A percentile compares a stretch with the other conserved stretches of the same genome.
Conservation (phyloP, 2,797 vertebrate genomes). For the Choloepus didactylus region DNA sequence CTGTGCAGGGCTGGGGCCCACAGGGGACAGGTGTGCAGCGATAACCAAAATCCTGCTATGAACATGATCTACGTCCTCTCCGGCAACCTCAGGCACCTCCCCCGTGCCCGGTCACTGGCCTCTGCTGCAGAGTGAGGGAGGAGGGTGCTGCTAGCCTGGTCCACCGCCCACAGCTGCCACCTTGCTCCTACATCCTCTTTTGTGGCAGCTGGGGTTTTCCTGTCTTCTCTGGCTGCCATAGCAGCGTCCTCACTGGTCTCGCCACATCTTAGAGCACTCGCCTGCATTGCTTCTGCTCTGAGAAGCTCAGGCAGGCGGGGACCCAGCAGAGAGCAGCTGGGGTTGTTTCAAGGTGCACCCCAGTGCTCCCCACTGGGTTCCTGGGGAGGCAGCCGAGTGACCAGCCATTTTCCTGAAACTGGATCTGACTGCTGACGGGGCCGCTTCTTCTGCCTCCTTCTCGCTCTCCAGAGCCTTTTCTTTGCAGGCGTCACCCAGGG, state of each 20-base stretch:
- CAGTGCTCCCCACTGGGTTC: neutral
- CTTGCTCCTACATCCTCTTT: conserved; percentile 31
- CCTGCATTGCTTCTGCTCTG: neutral
- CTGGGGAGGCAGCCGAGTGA: neutral
- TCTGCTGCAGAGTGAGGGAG: neutral
- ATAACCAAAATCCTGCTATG: neutral
- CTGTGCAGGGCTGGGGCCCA: neutral
- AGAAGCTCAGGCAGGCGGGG: neutral
- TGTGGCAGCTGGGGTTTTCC: neutral
- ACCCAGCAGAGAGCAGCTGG: neutral
- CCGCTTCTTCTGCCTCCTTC: neutral
- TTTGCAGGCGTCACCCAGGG: neutral
- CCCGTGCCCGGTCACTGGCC: neutral
- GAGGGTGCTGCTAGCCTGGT: neutral
- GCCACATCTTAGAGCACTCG: conserved; percentile 27
- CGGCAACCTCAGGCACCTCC: neutral
- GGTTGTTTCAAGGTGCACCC: neutral
- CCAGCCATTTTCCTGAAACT: neutral
- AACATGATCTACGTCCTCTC: neutral
- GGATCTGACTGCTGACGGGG: neutral
- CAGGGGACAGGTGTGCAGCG: neutral
- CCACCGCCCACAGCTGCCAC: neutral
- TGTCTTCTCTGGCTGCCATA: conserved; percentile 6
- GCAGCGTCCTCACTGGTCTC: conserved; percentile 34
- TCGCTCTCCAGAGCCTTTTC: neutral